Base-by-base conservation (phyloP, 2,113 vertebrate genomes). In the Peromyscus polionotus region DNA sequence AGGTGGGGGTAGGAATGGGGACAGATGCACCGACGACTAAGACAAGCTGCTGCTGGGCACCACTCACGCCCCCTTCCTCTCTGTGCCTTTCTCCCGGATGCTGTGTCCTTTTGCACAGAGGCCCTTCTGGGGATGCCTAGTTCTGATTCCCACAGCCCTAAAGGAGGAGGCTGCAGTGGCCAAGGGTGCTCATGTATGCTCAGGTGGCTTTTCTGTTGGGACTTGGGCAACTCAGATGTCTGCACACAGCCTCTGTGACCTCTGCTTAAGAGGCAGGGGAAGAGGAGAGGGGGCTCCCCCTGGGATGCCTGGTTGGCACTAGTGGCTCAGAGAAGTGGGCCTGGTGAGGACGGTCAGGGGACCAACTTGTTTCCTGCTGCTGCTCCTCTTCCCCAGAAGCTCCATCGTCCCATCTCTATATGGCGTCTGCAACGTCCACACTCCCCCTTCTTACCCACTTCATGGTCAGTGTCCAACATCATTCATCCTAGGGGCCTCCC, bases 1-100 rank as follows among this genome's bases (percentile, higher is more conserved):
- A 57, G 17, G 10, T 24, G 61, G 24, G 70, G 17, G 1, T 45
- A 1, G 28, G 17, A 12, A 12, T 12, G 76, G 54, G 85, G 54
- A 68, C 6, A 31, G 33, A 26, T 22, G 33, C 36, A n/a, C 51
- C 1, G 19, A 57, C 0, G 10, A n/a, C 33, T 13, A 59, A 10
- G 51, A 24, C 33, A 59, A 54, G 4, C 54, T 81, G 79, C 36
- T 10, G 2, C 19, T 59, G 54, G 36, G 79, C 54, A 24, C 70
- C 28, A 1, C 11, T 61, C 59, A 73, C 0, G 0, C 42, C 7
- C 42, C 16, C 45, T 83, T 42, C 73, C 22, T 67, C n/a, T 8
- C 73, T 28, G 3, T 3, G 1, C 39, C 14, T 24, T 39, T 85
- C 10, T 13, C 20, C 54, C 33, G 59, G 79, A 54, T 13, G 5